These are phyloP conservation scores for Mohoua ochrocephala DNA, from an alignment of 2,113 vertebrate species.

Conservation along the genomic window DNA sequence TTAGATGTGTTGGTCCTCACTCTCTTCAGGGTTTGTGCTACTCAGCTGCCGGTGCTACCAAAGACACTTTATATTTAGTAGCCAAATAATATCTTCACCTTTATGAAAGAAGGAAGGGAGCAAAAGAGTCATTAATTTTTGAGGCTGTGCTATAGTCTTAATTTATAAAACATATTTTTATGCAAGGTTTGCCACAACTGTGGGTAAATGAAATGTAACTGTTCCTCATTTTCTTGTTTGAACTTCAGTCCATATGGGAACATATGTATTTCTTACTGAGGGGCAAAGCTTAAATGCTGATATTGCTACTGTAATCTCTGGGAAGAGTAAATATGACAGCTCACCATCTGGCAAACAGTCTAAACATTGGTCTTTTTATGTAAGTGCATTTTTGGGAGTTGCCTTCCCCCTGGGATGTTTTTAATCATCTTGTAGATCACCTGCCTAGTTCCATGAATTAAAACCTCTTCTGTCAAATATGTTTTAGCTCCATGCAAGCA, in stretches of 20 bases:
- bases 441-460: constrained; percentile 34
- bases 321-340: constrained; percentile 48
- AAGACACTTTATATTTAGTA: background rate
- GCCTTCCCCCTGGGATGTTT: constrained; percentile 6
- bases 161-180: background rate
- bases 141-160: background rate
- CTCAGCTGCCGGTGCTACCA: background rate
- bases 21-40: background rate
- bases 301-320: constrained; percentile 13
- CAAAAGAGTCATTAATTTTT: background rate
- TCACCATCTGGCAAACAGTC: constrained; percentile 37
- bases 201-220: background rate
- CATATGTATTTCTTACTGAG: constrained; percentile 21
- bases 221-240: constrained; percentile 2
- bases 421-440: constrained; percentile 42
- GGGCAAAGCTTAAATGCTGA: constrained; percentile 39
- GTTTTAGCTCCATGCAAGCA: background rate
- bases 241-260: constrained; percentile 18
- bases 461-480: background rate
- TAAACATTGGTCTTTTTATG: constrained; percentile 40
- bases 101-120: background rate
- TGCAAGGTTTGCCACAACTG: background rate
- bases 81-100: background rate
- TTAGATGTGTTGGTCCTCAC: background rate
- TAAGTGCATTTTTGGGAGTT: background rate